Evolutionary conservation across 2,888 invertebrate genomes (phyloP).

Genomic region (Heliothis peltigera): DNA sequence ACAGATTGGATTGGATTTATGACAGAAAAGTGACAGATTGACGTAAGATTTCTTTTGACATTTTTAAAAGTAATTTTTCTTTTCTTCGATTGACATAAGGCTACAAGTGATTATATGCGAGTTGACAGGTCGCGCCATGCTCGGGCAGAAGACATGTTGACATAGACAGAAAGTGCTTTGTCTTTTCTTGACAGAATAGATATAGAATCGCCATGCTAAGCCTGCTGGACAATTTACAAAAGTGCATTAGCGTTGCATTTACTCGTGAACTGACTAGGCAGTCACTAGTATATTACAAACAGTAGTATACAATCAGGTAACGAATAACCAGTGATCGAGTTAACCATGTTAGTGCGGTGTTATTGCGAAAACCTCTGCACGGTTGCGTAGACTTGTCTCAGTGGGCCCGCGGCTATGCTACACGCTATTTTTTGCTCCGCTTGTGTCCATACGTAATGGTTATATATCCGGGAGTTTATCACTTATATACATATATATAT

Average conservation of each 20-base stretch:
- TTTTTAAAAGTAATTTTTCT: too few species aligned
- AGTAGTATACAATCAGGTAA: slow-evolving; percentile 44
- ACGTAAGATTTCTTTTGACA: too few species aligned
- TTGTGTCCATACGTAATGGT: slow-evolving; percentile 36
- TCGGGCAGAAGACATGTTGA: too few species aligned
- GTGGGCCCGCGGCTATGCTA: slow-evolving; percentile 48
- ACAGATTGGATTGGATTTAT: too few species aligned
- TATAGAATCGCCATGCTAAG: not conserved
- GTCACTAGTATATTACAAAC: slow-evolving; percentile 41
- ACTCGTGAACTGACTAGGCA: not conserved
- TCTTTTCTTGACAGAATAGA: too few species aligned
- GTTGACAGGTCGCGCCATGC: too few species aligned
- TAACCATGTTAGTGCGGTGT: slow-evolving; percentile 63
- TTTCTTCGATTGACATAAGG: too few species aligned
- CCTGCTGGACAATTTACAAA: not conserved
- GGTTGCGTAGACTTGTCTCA: slow-evolving; percentile 33
- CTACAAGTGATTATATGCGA: too few species aligned
- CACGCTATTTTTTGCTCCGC: slow-evolving; percentile 46
- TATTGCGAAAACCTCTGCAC: slow-evolving; percentile 63
- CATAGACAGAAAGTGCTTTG: too few species aligned
- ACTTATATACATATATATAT: too few species aligned
- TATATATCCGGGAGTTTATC: slow-evolving; percentile 39
- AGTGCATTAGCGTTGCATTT: too few species aligned
- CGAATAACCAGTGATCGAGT: slow-evolving; percentile 72
- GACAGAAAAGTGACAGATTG: too few species aligned